Evolutionary conservation across 2,888 invertebrate species (phyloP), one percentile per base, ranked within the genome.

Genomic region (Beris morrisii): DNA sequence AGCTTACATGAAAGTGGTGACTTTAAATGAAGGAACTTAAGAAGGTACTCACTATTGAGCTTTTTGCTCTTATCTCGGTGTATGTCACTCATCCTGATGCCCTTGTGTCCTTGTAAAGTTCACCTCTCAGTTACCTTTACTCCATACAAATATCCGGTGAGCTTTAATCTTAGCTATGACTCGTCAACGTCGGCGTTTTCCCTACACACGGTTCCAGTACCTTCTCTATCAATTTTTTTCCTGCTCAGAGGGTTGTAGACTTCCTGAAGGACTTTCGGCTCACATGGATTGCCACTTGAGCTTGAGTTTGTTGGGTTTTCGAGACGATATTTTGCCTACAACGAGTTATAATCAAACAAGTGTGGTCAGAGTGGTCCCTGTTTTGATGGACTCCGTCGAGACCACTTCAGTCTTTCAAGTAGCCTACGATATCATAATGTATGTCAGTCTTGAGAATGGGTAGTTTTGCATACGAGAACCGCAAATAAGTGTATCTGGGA

Each of bases 271-370:
- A 61, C 52, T 50, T 28, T 61, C 43, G 15, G 38, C 61, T 61
- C 61, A 50, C 50, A 61, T 61, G 61, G 61, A 61, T 61, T 61
- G 52, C 50, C 50, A 61, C 61, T 61, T 61, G 61, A 61, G 52
- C 12, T 61, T 13, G 52, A 61, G 61, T 61, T 61, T 61, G 61
- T 61, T 61, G 30, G 61, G 61, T 38, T 52, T 61, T 61, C 30
- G 38, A 30, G 31, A 38, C 50, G 32, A 22, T 38, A 61, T 61
- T 61, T 61, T 52, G 38, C 52, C 61, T 61, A 61, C 50, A 38
- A 59, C 3, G 31, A 38, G 30, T 54, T 12, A 31, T 22, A 30
- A 13, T 6, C 32, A 22, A 38, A 38, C n/a, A 28, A 59, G 48
- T 59, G 58, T 59, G 58, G 58, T 59, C 58, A 46, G 45, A 59